Evolutionary conservation across 2,797 vertebrate genomes (phyloP).

Genomic region (Sus cebifrons): DNA sequence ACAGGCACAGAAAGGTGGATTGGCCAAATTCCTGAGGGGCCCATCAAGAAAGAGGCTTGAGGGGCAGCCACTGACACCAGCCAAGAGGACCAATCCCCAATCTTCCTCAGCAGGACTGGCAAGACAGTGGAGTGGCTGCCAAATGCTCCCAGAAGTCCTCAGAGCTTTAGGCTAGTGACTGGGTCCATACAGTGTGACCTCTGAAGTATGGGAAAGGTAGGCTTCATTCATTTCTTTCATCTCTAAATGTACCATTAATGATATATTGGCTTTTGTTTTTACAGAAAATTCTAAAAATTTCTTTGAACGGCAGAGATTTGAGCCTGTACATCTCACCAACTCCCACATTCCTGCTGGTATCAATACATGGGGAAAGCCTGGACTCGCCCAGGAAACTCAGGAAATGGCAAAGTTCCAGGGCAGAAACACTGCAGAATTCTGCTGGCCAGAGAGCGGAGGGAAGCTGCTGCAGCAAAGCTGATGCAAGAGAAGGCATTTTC

Average conservation of each 20-base stretch:
- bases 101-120: background rate
- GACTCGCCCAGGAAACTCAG: background rate
- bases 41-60: background rate
- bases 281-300: constrained; percentile 63
- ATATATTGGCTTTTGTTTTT: constrained; percentile 72
- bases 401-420: fast-evolving
- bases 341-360: background rate
- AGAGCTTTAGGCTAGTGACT: background rate
- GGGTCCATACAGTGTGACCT: constrained; percentile 29
- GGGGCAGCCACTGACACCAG: background rate
- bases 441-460: background rate
- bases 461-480: background rate
- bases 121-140: background rate
- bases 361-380: background rate
- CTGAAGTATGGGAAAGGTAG: background rate
- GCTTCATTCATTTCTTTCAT: constrained; percentile 57
- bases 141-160: background rate
- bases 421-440: background rate
- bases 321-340: background rate
- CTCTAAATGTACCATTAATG: constrained; percentile 61
- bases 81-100: background rate
- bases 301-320: constrained; percentile 34
- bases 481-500: background rate
- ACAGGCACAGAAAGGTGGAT: background rate
- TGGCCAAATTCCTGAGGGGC: background rate